Evolutionary conservation across 2,888 invertebrate species (phyloP), one percentile per base, ranked within the genome.

Genomic region (Noctua fimbriata): DNA sequence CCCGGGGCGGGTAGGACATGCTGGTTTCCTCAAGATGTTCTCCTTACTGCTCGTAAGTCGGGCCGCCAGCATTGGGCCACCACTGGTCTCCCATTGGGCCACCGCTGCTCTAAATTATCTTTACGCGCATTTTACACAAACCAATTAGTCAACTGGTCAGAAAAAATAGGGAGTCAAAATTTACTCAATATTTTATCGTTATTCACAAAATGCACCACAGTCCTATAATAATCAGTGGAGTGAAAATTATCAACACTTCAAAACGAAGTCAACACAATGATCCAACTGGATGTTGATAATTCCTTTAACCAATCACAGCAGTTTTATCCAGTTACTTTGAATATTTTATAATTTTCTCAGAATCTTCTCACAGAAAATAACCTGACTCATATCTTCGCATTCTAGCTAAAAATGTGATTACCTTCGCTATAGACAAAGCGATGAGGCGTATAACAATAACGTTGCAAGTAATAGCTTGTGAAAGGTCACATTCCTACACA

Each of bases 401-500:
- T 12, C 41, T 47, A 58, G 28, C 66, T 73, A 72, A 83, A 80
- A 84, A 69, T 81, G 83, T 81, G 81, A 74, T 82, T 81, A 77
- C 89, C 89, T 89, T 88, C 87, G 24, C 36, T 73, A 73, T 76
- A 87, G 84, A 88, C 86, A 87, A 83, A 83, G 87, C 79, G 85
- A 86, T 90, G 89, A 89, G 78, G 86, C 83, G 78, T 82, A 78
- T 72, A 85, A 83, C 81, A 84, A 86, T 87, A 86, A 81, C 73
- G 81, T 79, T 84, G 69, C 78, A 77, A 81, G 84, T 87, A 87
- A 86, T 78, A 79, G 74, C 81, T 83, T 85, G 79, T 63, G 83
- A 90, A 90, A 90, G 90, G 90, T 89, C 90, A 86, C 81, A 87
- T 90, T 87, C 88, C 90, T 77, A 63, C 71, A 75, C 84, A 76